Percentiles rank a stretch among this genome's conserved stretches.
phyloP scores from a whole-genome alignment of 2,113 vertebrate species.

The Tympanuchus pallidicinctus region DNA sequence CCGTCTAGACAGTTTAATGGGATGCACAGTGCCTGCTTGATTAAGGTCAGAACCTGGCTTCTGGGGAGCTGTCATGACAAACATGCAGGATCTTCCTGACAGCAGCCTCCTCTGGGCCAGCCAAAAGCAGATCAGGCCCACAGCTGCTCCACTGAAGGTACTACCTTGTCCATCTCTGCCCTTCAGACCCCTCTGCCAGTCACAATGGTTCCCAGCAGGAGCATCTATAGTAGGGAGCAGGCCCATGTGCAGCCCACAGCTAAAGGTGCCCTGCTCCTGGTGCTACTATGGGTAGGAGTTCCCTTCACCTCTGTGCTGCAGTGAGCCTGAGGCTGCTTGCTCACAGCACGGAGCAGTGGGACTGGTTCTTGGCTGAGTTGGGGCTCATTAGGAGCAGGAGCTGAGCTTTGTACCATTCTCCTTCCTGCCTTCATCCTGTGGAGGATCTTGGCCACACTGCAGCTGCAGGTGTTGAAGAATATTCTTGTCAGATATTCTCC shows the following conservation, averaged over 20 bases:
- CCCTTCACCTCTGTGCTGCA: accelerated
- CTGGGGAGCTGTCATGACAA: neutral
- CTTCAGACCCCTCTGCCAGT: neutral
- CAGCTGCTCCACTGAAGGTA: neutral
- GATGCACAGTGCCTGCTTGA: neutral
- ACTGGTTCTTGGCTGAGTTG: neutral
- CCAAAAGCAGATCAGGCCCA: neutral
- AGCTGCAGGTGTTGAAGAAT: neutral
- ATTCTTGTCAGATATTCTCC: neutral
- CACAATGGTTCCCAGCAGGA: accelerated
- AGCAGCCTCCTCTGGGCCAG: neutral
- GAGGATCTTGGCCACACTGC: neutral
- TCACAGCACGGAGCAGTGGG: accelerated
- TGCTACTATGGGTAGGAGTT: neutral
- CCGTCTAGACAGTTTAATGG: neutral
- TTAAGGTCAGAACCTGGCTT: neutral
- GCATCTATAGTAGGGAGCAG: neutral
- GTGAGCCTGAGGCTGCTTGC: neutral
- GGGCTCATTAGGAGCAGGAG: neutral
- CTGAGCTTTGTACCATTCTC: accelerated
- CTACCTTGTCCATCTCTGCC: neutral
- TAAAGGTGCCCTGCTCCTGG: neutral
- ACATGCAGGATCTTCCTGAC: neutral
- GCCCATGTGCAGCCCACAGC: neutral
- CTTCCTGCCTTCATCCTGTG: neutral